Evolutionary conservation across 2,113 vertebrate genomes (phyloP), one percentile per base, ranked within the genome.

Genomic region (Channa argus): DNA sequence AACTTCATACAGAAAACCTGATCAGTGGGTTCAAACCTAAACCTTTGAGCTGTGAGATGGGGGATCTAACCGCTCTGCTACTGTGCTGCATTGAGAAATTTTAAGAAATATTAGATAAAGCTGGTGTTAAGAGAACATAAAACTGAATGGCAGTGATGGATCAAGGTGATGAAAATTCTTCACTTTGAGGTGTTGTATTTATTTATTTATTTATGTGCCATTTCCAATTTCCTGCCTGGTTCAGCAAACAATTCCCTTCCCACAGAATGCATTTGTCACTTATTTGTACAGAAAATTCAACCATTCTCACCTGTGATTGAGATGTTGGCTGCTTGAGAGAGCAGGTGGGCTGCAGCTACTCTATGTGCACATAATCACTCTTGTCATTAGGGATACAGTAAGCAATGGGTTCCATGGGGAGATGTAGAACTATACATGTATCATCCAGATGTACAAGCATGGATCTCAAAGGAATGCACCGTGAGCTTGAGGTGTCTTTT

Each of bases 151-250:
- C 39, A 41, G 39, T 41, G 39, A 7, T 41, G 39, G 39, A 41
- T 41, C 4, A 41, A 5, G 39, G 39, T 41, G 39, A 7, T 41
- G 4, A 41, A 41, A 41, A 6, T 46, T 58, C 36, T 33, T 37
- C 43, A 12, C 9, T n/a, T 60, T 12, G 4, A 24, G 24, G 3
- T 75, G n/a, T 33, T 59, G 33, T 66, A 0, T 50, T 62, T 15
- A 10, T 36, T 6, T 37, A 2, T 50, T 62, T 15, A 10, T 36
- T 6, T 37, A 2, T 41, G 1, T 24, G 24, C 24, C 24, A 24
- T 67, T 78, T 60, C 44, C 44, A 50, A 8, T 36, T 50, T 56
- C 38, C 65, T 51, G 10, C 56, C 53, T 24, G 33, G 10, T 53
- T 4, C n/a, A 37, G 13, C 12, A 47, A 71, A 56, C 0, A 1